Evolutionary conservation across 2,113 vertebrate genomes (phyloP), one percentile per base, ranked within the genome.

Genomic region (Ellobius talpinus): DNA sequence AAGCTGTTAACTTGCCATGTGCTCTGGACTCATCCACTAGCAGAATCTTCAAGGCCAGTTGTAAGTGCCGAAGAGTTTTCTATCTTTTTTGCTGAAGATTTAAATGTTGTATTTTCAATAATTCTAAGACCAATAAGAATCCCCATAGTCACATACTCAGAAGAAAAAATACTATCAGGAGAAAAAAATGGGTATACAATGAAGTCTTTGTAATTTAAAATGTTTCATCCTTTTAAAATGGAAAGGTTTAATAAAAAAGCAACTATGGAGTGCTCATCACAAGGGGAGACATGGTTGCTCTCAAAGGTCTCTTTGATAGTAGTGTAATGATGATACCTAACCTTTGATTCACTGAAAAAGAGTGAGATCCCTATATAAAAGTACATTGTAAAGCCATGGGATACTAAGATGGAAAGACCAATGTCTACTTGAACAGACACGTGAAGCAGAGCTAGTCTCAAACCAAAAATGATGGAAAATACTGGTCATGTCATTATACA

Each of bases 311-410:
- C 66, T 61, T 33, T 94, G 90, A 65, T 95, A 81, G 45, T 31
- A 84, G n/a, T 8, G 66, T 76, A 95, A 90, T 19, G 36, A 96
- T 55, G 87, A 94, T 23, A 86, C 24, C 65, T 91, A 61, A 95
- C 77, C 77, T 97, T 89, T 97, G 93, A 94, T 66, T 97, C 66
- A 36, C 8, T 91, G 36, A 61, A 89, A 61, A 42, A 73, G 68
- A 92, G 72, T 63, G 31, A 94, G 19, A 79, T 92, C 29, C 86
- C 81, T 12, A 4, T 23, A 36, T 65, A 24, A 81, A 94, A 90
- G 66, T 45, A 77, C 17, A 77, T 76, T 89, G 90, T 81, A 90
- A 74, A 91, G 81, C 47, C 88, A 50, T 78, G 73, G 76, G 36
- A 74, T 55, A 79, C 21, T 9, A 88, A 87, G 94, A 77, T 39